These are phyloP conservation scores for Egretta garzetta DNA, from an alignment of 2,113 vertebrate species.

Conservation along the genomic window DNA sequence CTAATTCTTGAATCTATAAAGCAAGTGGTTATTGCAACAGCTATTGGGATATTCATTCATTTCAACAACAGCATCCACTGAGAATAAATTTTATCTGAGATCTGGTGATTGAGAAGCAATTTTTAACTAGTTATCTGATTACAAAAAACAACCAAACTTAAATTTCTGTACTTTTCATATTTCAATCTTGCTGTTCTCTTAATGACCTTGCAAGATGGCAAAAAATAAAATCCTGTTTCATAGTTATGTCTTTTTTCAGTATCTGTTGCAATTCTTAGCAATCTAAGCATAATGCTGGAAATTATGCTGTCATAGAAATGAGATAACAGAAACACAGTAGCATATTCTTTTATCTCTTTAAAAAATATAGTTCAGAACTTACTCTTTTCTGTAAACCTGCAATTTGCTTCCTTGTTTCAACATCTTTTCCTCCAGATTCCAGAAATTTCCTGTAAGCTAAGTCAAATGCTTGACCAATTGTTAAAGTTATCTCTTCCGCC, in stretches of 20 bases:
- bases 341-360: not conserved
- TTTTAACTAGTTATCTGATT: not conserved
- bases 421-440: constrained; percentile 98
- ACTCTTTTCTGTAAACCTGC: constrained; percentile 94
- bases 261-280: not conserved
- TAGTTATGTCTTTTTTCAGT: not conserved
- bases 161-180: not conserved
- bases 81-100: not conserved
- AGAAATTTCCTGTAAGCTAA: constrained; percentile 98
- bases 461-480: constrained; percentile 98
- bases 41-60: not conserved
- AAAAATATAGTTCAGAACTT: constrained; percentile 40
- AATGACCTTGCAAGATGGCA: not conserved
- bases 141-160: not conserved
- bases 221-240: not conserved
- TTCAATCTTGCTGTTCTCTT: not conserved
- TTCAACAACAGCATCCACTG: not conserved
- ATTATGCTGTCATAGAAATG: not conserved
- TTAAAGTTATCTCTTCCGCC: constrained; percentile 98
- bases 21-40: constrained; percentile 51
- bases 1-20: constrained; percentile 95
- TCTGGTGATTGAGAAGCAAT: not conserved
- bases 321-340: not conserved
- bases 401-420: constrained; percentile 97
- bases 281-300: not conserved